Evolutionary conservation across 1,140 invertebrate species (phyloP), one percentile per base, ranked within the genome.

Genomic region (Venustaconcha ellipsiformis): DNA sequence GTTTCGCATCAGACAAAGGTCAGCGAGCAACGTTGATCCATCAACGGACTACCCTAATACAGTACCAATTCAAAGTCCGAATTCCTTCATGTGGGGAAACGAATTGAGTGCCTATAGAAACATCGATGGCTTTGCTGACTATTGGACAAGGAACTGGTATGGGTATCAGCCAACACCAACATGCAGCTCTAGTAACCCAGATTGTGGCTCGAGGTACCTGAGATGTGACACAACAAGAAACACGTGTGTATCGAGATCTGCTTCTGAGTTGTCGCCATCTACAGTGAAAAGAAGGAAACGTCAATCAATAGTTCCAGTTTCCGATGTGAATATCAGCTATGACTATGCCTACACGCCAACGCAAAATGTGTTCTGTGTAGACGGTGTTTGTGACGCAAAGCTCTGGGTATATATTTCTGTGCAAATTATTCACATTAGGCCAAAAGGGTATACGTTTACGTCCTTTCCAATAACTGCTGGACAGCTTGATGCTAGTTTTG

Each of bases 1-100:
- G 60, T 85, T 83, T 70, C 72, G 84, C 57, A 30, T n/a, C 14
- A n/a, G 26, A 14, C 74, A 76, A 55, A 30, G 11, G 18, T n/a
- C 11, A 56, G 17, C 37, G 1, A 70, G 74, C 65, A 37, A 66
- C 6, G 59, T 76, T 4, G 57, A 76, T 48, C 68, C 74, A n/a
- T 57, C 57, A 48, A 65, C 18, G 14, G 74, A 68, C 14, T 76
- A 76, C 58, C 57, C 74, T 48, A 48, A 48, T 48, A 48, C 37
- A 48, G 37, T 48, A 48, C 37, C 37, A 48, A 11, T 48, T 48
- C 37, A 48, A 48, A 48, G 11, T 48, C 37, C 6, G 37, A 48
- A 48, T 48, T 48, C 37, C 37, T 48, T 48, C 5, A 48, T 48
- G 37, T 48, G 37, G 37, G 37, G 37, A 48, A 48, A 48, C 37